phyloP scores from a whole-genome alignment of 2,888 invertebrate genomes.

The Drosophila incognita region DNA sequence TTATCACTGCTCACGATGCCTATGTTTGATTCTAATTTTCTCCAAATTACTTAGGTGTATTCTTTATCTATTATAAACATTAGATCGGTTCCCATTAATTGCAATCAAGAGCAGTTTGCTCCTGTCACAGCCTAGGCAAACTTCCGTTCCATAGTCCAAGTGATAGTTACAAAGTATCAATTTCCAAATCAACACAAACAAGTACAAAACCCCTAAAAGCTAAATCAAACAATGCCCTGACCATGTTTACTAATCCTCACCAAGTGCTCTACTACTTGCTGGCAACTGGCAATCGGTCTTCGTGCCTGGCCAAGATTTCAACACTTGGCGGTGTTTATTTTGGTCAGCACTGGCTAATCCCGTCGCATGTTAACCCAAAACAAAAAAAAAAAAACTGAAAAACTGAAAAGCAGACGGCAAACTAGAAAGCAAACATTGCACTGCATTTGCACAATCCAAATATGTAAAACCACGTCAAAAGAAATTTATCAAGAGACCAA shows the following conservation, averaged over 20 bases:
- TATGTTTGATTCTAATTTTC: conserved; percentile 12
- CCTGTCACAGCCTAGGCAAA: conserved; percentile 28
- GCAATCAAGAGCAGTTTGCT: background rate
- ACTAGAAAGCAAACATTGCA: conserved; percentile 41
- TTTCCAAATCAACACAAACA: conserved; percentile 65
- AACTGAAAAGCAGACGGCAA: conserved; percentile 19
- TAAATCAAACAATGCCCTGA: conserved; percentile 37
- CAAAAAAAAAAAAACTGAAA: conserved; percentile 38
- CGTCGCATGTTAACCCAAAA: conserved; percentile 69
- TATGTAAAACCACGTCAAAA: conserved; percentile 20
- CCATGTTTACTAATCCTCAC: conserved; percentile 58
- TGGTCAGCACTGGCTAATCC: conserved; percentile 65
- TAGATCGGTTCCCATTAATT: background rate
- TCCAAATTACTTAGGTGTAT: background rate
- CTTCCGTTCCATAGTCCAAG: conserved; percentile 66
- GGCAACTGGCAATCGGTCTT: conserved; percentile 50
- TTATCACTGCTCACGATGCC: background rate
- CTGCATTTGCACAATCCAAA: conserved; percentile 60
- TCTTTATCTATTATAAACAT: conserved; percentile 2
- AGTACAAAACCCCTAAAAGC: conserved; percentile 12
- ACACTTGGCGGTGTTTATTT: conserved; percentile 69
- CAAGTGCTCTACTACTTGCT: conserved; percentile 49
- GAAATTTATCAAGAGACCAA: conserved; percentile 28
- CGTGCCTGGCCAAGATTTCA: conserved; percentile 67
- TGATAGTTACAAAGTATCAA: conserved; percentile 51